Base-by-base conservation (phyloP, 1,140 invertebrate genomes). In the Neomicropteryx cornuta region DNA sequence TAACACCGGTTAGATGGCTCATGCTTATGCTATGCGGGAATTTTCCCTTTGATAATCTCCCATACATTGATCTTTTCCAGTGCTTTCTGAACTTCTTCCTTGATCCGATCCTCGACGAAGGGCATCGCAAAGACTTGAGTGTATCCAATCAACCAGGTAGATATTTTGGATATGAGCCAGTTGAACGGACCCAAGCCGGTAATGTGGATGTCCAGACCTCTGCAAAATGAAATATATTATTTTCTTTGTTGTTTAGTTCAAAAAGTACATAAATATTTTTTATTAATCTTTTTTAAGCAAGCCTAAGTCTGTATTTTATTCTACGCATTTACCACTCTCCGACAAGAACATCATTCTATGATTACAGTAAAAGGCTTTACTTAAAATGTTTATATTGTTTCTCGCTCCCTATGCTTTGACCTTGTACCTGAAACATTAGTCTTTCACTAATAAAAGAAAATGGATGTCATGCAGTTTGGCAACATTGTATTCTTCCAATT, bases 101-200 rank as follows among this genome's bases (percentile, higher is more conserved):
- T 50, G 32, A 50, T 43, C 27, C 46, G 46, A 10, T 37, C 31
- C 32, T 50, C 48, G 22, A 50, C 39, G 3, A 48, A 33, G 1
- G 48, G 48, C 20, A 46, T 43, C 4, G 47, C 46, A 11, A 46
- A 47, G 38, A 36, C 45, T 22, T 46, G 44, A 4, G 48, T 38
- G 24, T 45, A 42, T 4, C 48, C 46, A 6, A 46, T 43, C 1
- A 48, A 39, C 48, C 48, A 50, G 2, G 46, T 48, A 17, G 48
- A 44, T 18, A 48, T 48, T n/a, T 45, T 48, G 8, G 48, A 50
- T 6, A 46, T 46, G 10, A 50, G 41, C 43, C 46, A 50, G 38
- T 50, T 50, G 18, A 50, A 28, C 3, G 43, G 46, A n/a, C 48
- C 46, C 10, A 50, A 21, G 8, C 48, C 48, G 3, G 48, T 50